Conservation (phyloP, 2,113 vertebrate species). For the Geococcyx californianus region DNA sequence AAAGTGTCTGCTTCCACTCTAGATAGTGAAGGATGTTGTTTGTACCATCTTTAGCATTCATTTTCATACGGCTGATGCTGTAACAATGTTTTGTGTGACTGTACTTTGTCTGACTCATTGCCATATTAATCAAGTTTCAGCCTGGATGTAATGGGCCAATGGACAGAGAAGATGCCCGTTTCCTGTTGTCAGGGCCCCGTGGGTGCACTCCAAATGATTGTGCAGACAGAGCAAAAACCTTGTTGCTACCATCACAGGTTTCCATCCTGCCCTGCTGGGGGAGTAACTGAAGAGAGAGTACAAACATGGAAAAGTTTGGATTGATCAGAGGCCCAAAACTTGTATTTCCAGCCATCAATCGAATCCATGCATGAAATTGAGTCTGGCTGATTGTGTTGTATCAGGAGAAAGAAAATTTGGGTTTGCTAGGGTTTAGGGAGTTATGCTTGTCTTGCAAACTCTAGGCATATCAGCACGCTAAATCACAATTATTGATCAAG, state of each 20-base stretch:
- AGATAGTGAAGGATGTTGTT: background rate
- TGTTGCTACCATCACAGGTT: background rate
- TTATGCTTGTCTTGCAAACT: background rate
- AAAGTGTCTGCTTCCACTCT: background rate
- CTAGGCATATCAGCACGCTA: background rate
- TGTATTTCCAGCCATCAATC: background rate
- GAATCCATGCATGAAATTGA: background rate
- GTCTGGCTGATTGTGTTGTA: background rate
- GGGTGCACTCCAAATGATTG: background rate
- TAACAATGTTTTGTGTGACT: no score
- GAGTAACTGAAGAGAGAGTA: background rate
- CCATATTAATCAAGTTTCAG: background rate
- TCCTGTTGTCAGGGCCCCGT: background rate
- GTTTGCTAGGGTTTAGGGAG: background rate
- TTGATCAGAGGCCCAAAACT: background rate
- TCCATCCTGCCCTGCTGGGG: background rate
- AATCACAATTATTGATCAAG: background rate
- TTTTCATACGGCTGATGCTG: background rate
- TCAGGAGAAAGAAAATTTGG: background rate
- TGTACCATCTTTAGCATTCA: background rate
- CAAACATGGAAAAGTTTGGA: background rate
- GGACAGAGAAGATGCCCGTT: background rate
- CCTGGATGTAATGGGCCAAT: no score
- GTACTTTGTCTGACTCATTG: background rate
- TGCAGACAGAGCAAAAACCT: background rate